phyloP scores from a whole-genome alignment of 2,113 vertebrate genomes.

The Arizona elegans region DNA sequence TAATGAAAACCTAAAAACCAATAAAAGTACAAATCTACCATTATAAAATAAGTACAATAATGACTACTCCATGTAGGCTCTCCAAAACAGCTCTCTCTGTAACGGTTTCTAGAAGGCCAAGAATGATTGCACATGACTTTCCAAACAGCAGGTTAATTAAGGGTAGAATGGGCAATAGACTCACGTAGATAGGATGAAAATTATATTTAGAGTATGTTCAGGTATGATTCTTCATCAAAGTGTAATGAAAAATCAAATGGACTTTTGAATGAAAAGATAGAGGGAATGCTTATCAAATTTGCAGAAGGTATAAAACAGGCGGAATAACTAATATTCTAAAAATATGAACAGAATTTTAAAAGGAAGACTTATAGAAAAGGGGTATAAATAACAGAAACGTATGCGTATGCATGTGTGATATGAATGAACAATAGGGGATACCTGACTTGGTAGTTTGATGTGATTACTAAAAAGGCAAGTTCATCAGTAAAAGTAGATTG shows the following conservation, averaged over 20 bases:
- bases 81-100: neutral
- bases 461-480: neutral
- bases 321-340: neutral
- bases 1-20: neutral
- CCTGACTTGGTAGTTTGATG: neutral
- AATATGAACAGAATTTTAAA: neutral
- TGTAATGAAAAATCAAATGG: neutral
- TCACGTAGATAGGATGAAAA: neutral
- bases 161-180: neutral
- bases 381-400: neutral
- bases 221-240: neutral
- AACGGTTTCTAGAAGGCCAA: neutral
- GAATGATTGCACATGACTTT: neutral
- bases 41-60: neutral
- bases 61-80: neutral
- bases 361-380: neutral
- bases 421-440: neutral
- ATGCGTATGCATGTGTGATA: neutral
- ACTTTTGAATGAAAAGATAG: neutral
- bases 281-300: neutral
- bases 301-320: neutral
- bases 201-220: neutral
- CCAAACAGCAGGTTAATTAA: neutral
- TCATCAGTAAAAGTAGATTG: neutral
- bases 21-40: neutral